Conservation (phyloP, 2,888 invertebrate species). For the Amorpha juglandis region DNA sequence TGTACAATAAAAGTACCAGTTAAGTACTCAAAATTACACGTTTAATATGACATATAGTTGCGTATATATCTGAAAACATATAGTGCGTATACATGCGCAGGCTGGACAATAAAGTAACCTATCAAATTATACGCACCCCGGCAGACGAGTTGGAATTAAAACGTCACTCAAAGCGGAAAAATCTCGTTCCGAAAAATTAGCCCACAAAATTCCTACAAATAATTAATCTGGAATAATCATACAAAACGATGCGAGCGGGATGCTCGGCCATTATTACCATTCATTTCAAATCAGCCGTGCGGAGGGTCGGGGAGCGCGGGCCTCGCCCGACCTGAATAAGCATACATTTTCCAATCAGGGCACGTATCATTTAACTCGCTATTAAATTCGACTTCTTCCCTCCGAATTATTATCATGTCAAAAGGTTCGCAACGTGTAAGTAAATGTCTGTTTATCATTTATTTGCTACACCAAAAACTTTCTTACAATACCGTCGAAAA, state of each 20-base stretch:
- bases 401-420: constrained; percentile 80
- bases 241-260: constrained; percentile 83
- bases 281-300: constrained; percentile 83
- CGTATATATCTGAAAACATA: background rate
- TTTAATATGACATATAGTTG: no score
- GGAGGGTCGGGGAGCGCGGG: constrained; percentile 66
- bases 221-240: constrained; percentile 85
- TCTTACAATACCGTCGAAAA: constrained; percentile 21
- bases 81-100: background rate
- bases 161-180: constrained; percentile 82
- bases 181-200: constrained; percentile 83
- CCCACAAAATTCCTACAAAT: constrained; percentile 82
- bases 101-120: constrained; percentile 26
- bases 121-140: constrained; percentile 44
- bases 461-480: constrained; percentile 34
- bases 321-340: constrained; percentile 80
- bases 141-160: constrained; percentile 77
- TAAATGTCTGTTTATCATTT: constrained; percentile 56
- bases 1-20: background rate
- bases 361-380: constrained; percentile 85
- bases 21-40: background rate
- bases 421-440: constrained; percentile 58
- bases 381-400: constrained; percentile 84
- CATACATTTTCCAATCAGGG: constrained; percentile 84
- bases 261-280: constrained; percentile 82